Evolutionary conservation across 2,113 vertebrate species (phyloP), one percentile per base, ranked within the genome.

Genomic region (Ptyas mucosa): DNA sequence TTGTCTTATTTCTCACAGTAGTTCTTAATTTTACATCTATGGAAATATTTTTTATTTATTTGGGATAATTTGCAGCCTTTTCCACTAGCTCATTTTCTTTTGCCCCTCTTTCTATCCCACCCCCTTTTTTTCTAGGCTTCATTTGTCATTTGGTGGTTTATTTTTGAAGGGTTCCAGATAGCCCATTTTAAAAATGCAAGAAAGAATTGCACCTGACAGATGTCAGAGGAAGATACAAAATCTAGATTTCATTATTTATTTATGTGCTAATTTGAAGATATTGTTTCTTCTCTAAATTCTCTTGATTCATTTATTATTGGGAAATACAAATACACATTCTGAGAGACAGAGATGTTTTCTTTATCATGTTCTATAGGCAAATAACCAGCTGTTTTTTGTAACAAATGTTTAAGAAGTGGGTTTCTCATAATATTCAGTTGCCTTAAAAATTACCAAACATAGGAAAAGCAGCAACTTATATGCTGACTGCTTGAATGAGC

Each of bases 251-350:
- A 34, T 81, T n/a, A 57, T 39, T 57, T 15, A 12, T 54, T 39
- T 39, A 81, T 53, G 64, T 15, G 64, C 75, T 90, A 81, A 90
- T 14, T 75, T 81, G 64, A 81, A 81, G 9, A 12, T 54, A 90
- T 81, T 81, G 90, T 52, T 81, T 24, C 64, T 81, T 90, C 64
- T 90, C 90, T 39, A 7, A 81, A n/a, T 54, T 52, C 64, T 12
- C n/a, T 81, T 90, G 64, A 90, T 90, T 54, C 7, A 81, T 90
- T 81, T 90, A 81, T n/a, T 81, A 90, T 52, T 81, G 46, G 51
- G 75, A 81, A 81, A 43, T 43, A 43, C 18, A 81, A 34, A 39
- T 39, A 39, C n/a, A 39, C 15, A 81, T 18, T 39, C n/a, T 21
- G 75, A 81, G 75, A 81, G 34, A 21, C 34, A 43, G 34, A 21